phyloP scores from a whole-genome alignment of 2,888 invertebrate genomes.

The Meliscaeva auricollis region DNA sequence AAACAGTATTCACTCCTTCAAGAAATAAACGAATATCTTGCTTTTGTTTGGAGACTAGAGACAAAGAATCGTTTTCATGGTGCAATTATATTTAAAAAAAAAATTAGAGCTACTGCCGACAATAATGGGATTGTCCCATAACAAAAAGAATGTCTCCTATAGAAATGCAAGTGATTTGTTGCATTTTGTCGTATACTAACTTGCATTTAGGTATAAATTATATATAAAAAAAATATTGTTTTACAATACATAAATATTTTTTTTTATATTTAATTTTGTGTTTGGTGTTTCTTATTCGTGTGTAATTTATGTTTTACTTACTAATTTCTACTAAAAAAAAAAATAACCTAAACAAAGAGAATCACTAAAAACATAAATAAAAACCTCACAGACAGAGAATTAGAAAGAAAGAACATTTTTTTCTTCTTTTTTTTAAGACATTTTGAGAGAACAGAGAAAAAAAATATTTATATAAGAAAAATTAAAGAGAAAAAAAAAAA shows the following conservation, averaged over 20 bases:
- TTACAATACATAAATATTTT: background rate
- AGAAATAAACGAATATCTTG: too few species aligned
- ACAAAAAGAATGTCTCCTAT: background rate
- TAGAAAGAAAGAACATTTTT: background rate
- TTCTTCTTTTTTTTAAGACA: slow-evolving; percentile 50
- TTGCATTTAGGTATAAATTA: slow-evolving; percentile 48
- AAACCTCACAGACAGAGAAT: background rate
- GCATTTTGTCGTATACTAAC: slow-evolving; percentile 4
- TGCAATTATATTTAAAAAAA: too few species aligned
- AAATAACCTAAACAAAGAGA: background rate
- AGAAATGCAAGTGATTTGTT: slow-evolving; percentile 2
- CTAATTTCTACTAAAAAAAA: background rate
- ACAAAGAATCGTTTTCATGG: too few species aligned
- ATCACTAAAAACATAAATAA: background rate
- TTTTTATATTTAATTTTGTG: background rate
- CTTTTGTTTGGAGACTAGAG: too few species aligned
- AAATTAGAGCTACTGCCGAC: too few species aligned
- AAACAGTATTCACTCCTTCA: too few species aligned
- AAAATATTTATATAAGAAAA: slow-evolving; percentile 44
- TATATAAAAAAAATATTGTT: background rate
- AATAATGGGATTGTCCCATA: background rate
- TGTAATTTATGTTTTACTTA: background rate
- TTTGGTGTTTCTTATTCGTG: slow-evolving; percentile 1
- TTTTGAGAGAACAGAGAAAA: slow-evolving; percentile 62
- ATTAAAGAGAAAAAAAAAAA: slow-evolving; percentile 38